Percentiles rank a stretch among this genome's conserved stretches.
These are phyloP conservation scores for Thelohanellus kitauei DNA, from an alignment of 30 jellyfish, hydroid and myxozoan species.

Conservation along the genomic window DNA sequence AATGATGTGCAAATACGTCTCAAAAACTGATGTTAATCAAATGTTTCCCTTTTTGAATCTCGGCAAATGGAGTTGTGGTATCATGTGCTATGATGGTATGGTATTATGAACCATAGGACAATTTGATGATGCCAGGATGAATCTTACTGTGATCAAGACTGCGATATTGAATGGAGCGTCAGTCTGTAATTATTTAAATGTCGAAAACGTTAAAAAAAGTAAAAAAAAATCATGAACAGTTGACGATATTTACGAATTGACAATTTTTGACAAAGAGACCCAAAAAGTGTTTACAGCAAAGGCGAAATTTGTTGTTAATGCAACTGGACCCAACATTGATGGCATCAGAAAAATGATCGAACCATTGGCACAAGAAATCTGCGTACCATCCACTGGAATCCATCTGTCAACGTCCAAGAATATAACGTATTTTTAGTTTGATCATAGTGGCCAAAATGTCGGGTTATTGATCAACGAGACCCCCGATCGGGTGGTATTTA, in stretches of 20 bases:
- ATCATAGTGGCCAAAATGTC: no score
- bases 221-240: conserved; percentile 2
- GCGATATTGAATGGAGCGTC: conserved; percentile 84
- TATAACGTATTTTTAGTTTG: conserved; percentile 61
- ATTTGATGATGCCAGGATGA: conserved; percentile 77
- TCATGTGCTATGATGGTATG: no score
- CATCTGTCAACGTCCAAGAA: conserved; percentile 51
- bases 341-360: conserved; percentile 44
- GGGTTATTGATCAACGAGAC: no score
- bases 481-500: conserved; percentile 79
- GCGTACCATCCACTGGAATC: conserved; percentile 82
- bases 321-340: conserved; percentile 96
- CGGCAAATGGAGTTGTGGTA: no score
- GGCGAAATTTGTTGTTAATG: conserved; percentile 65
- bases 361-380: conserved; percentile 11
- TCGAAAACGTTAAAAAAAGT: conserved; percentile 11
- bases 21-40: no score
- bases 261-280: no score
- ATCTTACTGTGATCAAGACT: conserved; percentile 29
- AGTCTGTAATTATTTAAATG: no score
- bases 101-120: no score
- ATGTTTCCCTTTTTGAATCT: no score
- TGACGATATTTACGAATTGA: no score
- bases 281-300: conserved; percentile 44
- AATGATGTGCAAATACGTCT: no score